Evolutionary conservation across 2,113 vertebrate species (phyloP), one percentile per base, ranked within the genome.

Genomic region (Oreochromis spilurus): DNA sequence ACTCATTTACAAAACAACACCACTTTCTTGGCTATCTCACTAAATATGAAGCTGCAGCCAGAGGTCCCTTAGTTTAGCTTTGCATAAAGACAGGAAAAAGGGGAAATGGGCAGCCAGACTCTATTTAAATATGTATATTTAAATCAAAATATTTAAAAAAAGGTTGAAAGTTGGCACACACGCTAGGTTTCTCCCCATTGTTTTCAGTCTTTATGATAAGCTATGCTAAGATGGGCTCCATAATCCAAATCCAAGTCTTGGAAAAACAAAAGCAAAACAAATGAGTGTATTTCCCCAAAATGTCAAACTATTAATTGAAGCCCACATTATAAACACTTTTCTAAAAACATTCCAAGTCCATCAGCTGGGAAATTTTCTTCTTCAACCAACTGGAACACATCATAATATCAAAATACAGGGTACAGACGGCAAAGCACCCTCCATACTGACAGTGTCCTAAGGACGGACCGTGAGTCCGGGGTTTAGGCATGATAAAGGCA

Each of bases 401-500:
- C 70, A 48, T 48, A 75, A 75, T 75, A 6, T 81, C 8, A 52
- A 81, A 80, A 40, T 82, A 77, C 19, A 83, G 31, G 9, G 31
- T 55, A 40, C 58, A 55, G 54, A 62, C 53, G 14, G 38, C 26
- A 43, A 78, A 81, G 70, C 84, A 50, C 31, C 29, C 19, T 21
- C 26, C 6, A 16, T 55, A 31, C 21, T 50, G 78, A 83, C 54
- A 12, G 11, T 19, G 60, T 58, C 38, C 79, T 70, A 84, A 62
- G 43, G 54, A 12, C 45, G 60, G 54, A 75, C 84, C 85, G 45
- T 3, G 38, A 53, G 86, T 89, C 78, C 34, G 43, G 82, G 82
- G 87, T 83, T 83, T 81, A 53, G 84, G 87, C 86, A 81, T 90
- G 84, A 87, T 84, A 60, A 88, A 91, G 87, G 86, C 89, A 89